phyloP scores from a whole-genome alignment of 2,797 vertebrate genomes.

The Pseudopleuronectes americanus region DNA sequence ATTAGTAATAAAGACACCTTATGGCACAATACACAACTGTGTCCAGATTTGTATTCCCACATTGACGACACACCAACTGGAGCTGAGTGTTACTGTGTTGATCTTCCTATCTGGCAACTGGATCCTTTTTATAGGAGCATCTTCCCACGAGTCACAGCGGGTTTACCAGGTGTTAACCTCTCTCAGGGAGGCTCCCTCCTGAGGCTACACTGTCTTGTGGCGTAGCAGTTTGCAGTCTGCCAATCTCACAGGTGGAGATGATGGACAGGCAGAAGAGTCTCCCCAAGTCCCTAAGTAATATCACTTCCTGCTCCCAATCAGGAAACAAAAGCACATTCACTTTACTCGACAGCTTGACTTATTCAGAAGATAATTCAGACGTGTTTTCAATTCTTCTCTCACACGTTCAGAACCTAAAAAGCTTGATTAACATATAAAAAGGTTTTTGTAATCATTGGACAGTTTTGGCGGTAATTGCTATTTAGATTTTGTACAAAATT shows the following conservation, averaged over 20 bases:
- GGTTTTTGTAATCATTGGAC: not conserved
- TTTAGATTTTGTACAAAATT: not conserved
- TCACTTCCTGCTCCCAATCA: conserved; percentile 4
- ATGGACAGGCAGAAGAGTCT: conserved; percentile 44
- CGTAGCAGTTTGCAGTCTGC: conserved; percentile 61
- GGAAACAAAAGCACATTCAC: not conserved
- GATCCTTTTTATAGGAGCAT: conserved; percentile 52
- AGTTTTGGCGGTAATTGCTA: not conserved
- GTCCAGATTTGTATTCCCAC: conserved; percentile 12
- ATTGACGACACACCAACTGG: not conserved
- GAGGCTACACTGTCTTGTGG: conserved; percentile 62
- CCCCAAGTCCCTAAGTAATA: conserved; percentile 42
- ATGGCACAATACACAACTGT: not conserved
- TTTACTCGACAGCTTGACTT: not conserved
- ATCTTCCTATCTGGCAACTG: conserved; percentile 22
- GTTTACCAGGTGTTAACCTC: conserved; percentile 75
- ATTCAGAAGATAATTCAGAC: not conserved
- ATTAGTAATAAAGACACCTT: not conserved
- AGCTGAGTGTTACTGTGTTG: conserved; percentile 24
- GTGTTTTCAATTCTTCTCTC: not conserved
- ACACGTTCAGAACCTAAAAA: not conserved
- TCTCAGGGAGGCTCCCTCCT: conserved; percentile 54
- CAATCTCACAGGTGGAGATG: conserved; percentile 63
- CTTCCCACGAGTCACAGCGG: conserved; percentile 61
- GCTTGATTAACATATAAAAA: not conserved